These are phyloP conservation scores for Phoxinus phoxinus DNA, from an alignment of 2,113 vertebrate genomes.

Conservation along the genomic window DNA sequence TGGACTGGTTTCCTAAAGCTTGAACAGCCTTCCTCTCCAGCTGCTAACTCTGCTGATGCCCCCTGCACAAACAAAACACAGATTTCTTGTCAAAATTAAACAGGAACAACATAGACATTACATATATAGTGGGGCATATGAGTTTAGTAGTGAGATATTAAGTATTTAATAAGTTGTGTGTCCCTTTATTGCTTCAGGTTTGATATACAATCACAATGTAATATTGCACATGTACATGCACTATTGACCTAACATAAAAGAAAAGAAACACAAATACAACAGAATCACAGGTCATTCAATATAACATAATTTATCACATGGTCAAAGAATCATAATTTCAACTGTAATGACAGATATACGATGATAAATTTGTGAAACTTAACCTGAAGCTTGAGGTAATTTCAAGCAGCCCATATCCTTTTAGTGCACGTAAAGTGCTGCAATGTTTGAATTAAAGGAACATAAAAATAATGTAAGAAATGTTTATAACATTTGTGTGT, in stretches of 20 bases:
- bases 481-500: too few relatives aligned
- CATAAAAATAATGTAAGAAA: background rate
- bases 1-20: constrained; percentile 64
- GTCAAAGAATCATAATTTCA: background rate
- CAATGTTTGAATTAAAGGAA: constrained; percentile 19
- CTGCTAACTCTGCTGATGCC: background rate
- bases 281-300: background rate
- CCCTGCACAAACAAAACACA: constrained; percentile 53
- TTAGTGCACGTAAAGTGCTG: constrained; percentile 33
- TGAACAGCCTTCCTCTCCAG: constrained; percentile 29
- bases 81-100: background rate
- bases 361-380: background rate
- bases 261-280: background rate
- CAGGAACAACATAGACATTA: background rate
- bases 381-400: constrained; percentile 11
- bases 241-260: background rate
- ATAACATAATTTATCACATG: too few relatives aligned
- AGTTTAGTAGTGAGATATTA: background rate
- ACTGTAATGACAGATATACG: background rate
- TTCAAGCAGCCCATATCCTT: constrained; percentile 15
- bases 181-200: background rate
- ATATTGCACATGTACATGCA: background rate
- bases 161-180: background rate
- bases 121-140: background rate
- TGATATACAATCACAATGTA: background rate